Evolutionary conservation across 30 jellyfish, hydroid and myxozoan species (phyloP).

Genomic region (Catostylus mosaicus): DNA sequence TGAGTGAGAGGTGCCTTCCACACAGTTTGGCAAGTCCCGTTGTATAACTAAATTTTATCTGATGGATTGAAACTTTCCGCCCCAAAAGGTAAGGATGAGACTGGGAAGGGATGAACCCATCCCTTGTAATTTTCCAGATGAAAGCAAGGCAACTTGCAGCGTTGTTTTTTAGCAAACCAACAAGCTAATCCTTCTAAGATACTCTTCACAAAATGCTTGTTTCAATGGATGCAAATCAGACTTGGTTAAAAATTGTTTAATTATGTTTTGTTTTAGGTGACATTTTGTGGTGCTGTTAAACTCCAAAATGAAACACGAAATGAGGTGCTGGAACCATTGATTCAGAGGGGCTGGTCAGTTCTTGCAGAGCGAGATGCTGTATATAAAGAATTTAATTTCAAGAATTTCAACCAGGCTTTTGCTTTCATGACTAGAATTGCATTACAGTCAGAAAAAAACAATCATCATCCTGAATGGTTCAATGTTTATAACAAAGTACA

Average conservation of each 20-base stretch:
- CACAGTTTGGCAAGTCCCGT: too few species aligned
- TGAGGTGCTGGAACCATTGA: conserved; percentile 63
- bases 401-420: conserved; percentile 90
- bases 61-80: too few species aligned
- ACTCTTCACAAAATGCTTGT: neutral
- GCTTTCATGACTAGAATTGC: conserved; percentile 98
- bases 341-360: conserved; percentile 75
- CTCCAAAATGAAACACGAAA: conserved; percentile 59
- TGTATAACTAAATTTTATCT: too few species aligned
- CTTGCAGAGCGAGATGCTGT: conserved; percentile 90
- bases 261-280: conserved; percentile 13
- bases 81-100: too few species aligned
- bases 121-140: too few species aligned
- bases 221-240: neutral
- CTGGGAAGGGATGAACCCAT: too few species aligned
- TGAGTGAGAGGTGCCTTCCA: too few species aligned
- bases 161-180: too few species aligned
- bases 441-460: conserved; percentile 83
- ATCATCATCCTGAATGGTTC: conserved; percentile 99
- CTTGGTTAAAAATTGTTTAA: neutral
- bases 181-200: too few species aligned
- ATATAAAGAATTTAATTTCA: conserved; percentile 79
- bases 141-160: too few species aligned
- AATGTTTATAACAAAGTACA: conserved; percentile 96
- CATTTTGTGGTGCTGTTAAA: conserved; percentile 69